Base-by-base conservation (phyloP, 2,113 vertebrate species). In the Lates calcarifer region DNA sequence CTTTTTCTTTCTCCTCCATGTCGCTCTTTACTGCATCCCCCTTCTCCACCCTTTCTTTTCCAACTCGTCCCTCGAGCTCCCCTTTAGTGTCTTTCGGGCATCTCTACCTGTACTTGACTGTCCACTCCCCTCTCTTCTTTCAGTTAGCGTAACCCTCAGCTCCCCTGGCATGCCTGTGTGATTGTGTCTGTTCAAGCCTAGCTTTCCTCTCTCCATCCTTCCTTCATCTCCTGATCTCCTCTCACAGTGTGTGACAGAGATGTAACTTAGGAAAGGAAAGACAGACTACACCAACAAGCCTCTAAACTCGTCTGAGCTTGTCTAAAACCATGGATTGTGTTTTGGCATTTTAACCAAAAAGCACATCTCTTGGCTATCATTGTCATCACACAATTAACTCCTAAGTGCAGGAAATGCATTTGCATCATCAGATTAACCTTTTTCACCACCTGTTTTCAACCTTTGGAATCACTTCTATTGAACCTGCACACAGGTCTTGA, bases 381-480 rank as follows among this genome's bases (percentile, higher is more conserved):
- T 76, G n/a, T 28, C 26, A 41, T 5, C 3, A 49, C 3, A 8
- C 15, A 61, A 26, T 63, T 13, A 2, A 49, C 12, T 24, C 13
- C 3, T 51, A 1, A 11, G n/a, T 39, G 12, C 13, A 22, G 62
- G 22, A 63, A 39, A 18, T 6, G 26, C 14, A 33, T 43, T 57
- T 71, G 31, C 20, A 18, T 64, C 9, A 53, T 82, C 39, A 51
- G 18, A 18, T 56, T 14, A 4, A 57, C 33, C 43, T 69, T 45
- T 5, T 51, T 53, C 10, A 51, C 24, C 0, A 0, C 7, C 17
- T n/a, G n/a, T 80, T 39, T 45, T n/a, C 11, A 55, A 7, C 20
- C 35, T 55, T 55, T 15, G 18, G 60, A 64, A 24, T 68, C 28
- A n/a, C n/a, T 62, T 26, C 70, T 29, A 33, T 2, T 70, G 18